Evolutionary conservation across 2,888 invertebrate genomes (phyloP), one percentile per base, ranked within the genome.

Genomic region (Morpho achilles): DNA sequence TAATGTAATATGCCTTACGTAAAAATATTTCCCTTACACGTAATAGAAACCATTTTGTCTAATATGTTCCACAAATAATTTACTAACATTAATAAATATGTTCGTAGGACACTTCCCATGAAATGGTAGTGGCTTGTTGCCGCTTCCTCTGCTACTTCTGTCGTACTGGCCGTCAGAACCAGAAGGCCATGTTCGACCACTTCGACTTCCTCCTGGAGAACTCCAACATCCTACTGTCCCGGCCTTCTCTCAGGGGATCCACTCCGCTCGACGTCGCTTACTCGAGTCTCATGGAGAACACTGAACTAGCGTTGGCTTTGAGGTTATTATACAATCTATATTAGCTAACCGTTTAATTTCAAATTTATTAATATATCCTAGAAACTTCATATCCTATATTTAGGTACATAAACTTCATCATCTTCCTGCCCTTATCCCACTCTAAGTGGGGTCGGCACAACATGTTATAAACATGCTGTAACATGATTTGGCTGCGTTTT

Each of bases 151-250:
- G 99, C 85, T 99, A 99, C 86, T 99, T 99, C 93, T 99, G 99
- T 81, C 94, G 99, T 49, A 99, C 99, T 0, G 98, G 99, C 1
- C 93, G 99, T 1, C 97, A 98, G 87, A 99, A 99, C 90, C 99
- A 99, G 85, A 98, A 99, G 79, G 99, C 99, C 3, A 99, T 99
- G 99, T 99, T 99, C 85, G 99, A 99, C 83, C 99, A 99, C 84
- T 96, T 99, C 72, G 97, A 98, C 81, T 99, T 99, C 84, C 88
- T 99, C 40, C 89, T 99, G 67, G 99, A 99, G 79, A 99, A 99
- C 92, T 98, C 99, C 71, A 99, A 99, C 77, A 99, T 99, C 89
- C 91, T 99, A 58, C 91, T 99, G 53, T 96, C 98, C 1, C 93
- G 99, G 53, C 99, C 99, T 0, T 99, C 98, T 60, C 87, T 99